Conservation (phyloP, 2,888 invertebrate genomes). For the Acanthosepion lycidas region DNA sequence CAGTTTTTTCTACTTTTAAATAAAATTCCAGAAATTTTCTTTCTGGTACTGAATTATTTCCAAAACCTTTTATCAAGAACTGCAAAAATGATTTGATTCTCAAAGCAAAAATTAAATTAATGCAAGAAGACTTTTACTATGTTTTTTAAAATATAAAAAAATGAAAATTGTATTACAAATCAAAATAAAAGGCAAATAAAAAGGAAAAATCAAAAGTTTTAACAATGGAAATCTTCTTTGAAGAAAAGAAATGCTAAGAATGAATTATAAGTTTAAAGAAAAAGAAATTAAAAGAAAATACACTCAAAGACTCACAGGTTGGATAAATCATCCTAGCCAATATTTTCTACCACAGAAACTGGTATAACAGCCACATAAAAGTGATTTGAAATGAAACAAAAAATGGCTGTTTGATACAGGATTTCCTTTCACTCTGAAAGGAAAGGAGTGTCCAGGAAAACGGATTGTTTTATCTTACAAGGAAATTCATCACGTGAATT, state of each 20-base stretch:
- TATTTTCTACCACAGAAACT: not conserved
- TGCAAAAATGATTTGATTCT: too few species aligned
- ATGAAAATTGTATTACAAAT: not conserved
- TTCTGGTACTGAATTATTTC: too few species aligned
- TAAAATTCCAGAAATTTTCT: too few species aligned
- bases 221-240: not conserved
- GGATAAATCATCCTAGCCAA: not conserved
- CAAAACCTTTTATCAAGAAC: too few species aligned
- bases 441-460: not conserved
- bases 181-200: not conserved
- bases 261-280: not conserved
- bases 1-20: too few species aligned
- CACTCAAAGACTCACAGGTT: not conserved
- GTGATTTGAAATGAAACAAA: not conserved
- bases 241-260: not conserved
- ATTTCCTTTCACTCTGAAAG: not conserved
- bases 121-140: too few species aligned
- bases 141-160: too few species aligned
- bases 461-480: not conserved
- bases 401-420: not conserved
- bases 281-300: not conserved
- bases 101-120: too few species aligned
- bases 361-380: not conserved
- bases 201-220: not conserved
- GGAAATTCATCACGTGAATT: not conserved